Evolutionary conservation across 2,888 invertebrate species (phyloP).

Genomic region (Lasioglossum vierecki): DNA sequence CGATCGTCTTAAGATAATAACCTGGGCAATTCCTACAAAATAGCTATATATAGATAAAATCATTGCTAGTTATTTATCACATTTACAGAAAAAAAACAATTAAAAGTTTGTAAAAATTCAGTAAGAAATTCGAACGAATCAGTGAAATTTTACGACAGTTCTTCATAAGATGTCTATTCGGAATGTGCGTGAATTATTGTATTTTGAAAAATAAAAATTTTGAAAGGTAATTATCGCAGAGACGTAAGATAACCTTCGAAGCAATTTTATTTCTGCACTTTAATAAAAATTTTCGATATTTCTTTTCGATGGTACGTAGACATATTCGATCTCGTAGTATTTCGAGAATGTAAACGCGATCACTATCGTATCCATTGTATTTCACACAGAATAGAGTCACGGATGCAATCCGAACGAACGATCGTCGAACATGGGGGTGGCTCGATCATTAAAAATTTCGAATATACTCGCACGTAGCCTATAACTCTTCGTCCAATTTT

Average conservation of each 20-base stretch:
- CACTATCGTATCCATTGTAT: constrained; percentile 14
- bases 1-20: too few relatives aligned
- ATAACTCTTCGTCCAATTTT: constrained; percentile 20
- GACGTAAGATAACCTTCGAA: background rate
- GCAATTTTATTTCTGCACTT: background rate
- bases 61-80: too few relatives aligned
- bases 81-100: too few relatives aligned
- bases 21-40: too few relatives aligned
- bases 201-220: background rate
- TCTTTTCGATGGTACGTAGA: background rate
- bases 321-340: background rate
- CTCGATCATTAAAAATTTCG: constrained; percentile 39
- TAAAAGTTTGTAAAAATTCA: background rate
- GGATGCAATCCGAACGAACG: constrained; percentile 23
- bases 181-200: background rate
- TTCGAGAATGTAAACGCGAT: constrained; percentile 7
- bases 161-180: background rate
- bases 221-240: background rate
- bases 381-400: background rate
- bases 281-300: constrained; percentile 4
- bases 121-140: background rate
- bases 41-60: too few relatives aligned
- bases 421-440: background rate
- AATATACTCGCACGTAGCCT: constrained; percentile 15
- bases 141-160: background rate